Base-by-base conservation (phyloP, 2,113 vertebrate genomes). In the Vombatus ursinus region DNA sequence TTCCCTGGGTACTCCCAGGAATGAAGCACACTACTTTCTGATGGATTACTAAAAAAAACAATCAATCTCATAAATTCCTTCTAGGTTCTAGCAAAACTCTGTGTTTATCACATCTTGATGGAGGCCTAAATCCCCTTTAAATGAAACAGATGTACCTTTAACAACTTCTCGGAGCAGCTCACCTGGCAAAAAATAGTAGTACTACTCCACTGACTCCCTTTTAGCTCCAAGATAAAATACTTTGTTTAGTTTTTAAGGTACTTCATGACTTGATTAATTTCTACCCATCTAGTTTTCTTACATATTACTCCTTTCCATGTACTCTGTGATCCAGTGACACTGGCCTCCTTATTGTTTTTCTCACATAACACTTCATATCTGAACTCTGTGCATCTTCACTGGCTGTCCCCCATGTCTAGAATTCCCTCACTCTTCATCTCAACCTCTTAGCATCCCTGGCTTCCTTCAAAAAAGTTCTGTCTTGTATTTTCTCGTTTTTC, bases 71-170 rank as follows among this genome's bases (percentile, higher is more conserved):
- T 16, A n/a, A 0, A 0, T 48, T 89, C 47, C 61, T 37, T 52
- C 7, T 4, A 90, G 47, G 54, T 2, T 37, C 19, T 2, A 6
- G 77, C 0, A 68, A 93, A 44, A 14, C 53, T 8, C 91, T 94
- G 61, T 14, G 31, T 51, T 92, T 52, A 26, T 10, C 24, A 95
- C 90, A 96, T 94, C 95, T 93, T 96, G 94, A 95, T 44, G 52
- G 22, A 94, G 90, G 93, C 89, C 91, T 0, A 25, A 95, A 94
- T 91, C 50, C 61, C 31, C 47, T 91, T 91, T 91, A 90, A 61
- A 53, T 25, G 57, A 19, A 95, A 90, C 54, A 53, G 11, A 0
- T 49, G 10, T 24, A 44, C 93, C 31, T 95, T 84, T 94, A 94
- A 12, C 19, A 48, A 53, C 68, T 44, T 44, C 51, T 68, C 91